phyloP scores from a whole-genome alignment of 2,113 vertebrate genomes.

The Myotis brandtii region DNA sequence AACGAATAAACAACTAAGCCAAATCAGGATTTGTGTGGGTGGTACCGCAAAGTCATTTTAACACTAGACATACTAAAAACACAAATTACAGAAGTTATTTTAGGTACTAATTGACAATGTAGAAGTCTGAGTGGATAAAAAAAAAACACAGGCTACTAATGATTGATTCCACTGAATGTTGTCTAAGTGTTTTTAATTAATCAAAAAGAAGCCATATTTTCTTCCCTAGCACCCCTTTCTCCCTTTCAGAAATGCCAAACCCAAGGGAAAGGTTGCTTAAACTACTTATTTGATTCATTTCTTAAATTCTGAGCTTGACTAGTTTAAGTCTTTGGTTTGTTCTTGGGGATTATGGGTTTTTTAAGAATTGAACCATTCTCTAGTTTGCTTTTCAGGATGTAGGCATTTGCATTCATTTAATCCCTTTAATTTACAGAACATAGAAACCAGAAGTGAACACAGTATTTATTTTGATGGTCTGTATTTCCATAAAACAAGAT shows the following conservation, averaged over 20 bases:
- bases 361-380: conserved; percentile 59
- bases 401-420: conserved; percentile 46
- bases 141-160: conserved; percentile 8
- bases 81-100: conserved; percentile 64
- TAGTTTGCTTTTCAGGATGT: conserved; percentile 52
- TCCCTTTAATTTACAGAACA: conserved; percentile 42
- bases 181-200: conserved; percentile 58
- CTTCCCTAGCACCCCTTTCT: background rate
- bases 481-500: conserved; percentile 38
- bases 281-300: conserved; percentile 66
- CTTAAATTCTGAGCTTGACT: conserved; percentile 62
- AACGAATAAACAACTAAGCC: conserved; percentile 51
- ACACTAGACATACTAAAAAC: conserved; percentile 55
- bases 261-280: conserved; percentile 45
- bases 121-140: conserved; percentile 32
- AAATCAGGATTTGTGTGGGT: conserved; percentile 24
- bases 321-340: conserved; percentile 64
- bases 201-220: conserved; percentile 50
- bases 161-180: conserved; percentile 38
- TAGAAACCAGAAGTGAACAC: conserved; percentile 4
- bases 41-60: conserved; percentile 62
- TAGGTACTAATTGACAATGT: conserved; percentile 47
- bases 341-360: conserved; percentile 63
- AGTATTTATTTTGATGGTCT: background rate
- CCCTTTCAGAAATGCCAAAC: conserved; percentile 49